These are phyloP conservation scores for Rhynchophorus ferrugineus DNA, from an alignment of 1,140 invertebrate species.

Conservation along the genomic window DNA sequence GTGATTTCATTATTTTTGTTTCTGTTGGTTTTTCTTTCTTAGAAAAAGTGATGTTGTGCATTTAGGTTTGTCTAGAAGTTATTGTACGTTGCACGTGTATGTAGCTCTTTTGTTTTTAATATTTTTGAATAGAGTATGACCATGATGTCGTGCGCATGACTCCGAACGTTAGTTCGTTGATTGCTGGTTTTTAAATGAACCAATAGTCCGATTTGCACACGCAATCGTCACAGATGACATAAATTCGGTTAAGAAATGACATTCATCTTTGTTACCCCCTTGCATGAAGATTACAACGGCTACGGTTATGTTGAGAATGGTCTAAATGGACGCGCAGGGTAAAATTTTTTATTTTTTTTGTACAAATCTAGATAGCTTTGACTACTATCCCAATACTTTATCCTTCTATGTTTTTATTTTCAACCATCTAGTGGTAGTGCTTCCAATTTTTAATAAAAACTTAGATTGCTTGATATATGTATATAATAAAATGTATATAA, in stretches of 20 bases:
- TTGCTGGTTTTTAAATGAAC: not conserved
- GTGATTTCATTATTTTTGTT: conserved; percentile 1
- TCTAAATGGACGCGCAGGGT: conserved; percentile 26
- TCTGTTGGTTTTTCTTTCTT: conserved; percentile 2
- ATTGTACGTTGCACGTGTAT: not conserved
- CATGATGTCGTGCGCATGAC: not conserved
- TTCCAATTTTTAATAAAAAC: no score
- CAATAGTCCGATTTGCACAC: not conserved
- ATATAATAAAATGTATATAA: no score
- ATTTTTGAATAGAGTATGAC: not conserved
- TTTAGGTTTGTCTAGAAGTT: not conserved
- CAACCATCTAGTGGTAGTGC: no score
- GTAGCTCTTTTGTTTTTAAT: not conserved
- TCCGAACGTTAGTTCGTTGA: not conserved
- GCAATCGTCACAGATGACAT: not conserved
- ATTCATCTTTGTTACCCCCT: conserved; percentile 39
- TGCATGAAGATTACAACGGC: conserved; percentile 37
- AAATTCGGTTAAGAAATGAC: conserved; percentile 32
- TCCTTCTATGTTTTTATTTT: no score
- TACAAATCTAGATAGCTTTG: no score
- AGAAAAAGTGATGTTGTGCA: not conserved
- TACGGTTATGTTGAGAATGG: conserved; percentile 37
- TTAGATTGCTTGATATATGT: no score
- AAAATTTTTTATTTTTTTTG: conserved; percentile 19
- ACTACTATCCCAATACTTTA: no score